These are phyloP conservation scores for Zaprionus capensis DNA, from an alignment of 1,140 invertebrate genomes.

Conservation along the genomic window DNA sequence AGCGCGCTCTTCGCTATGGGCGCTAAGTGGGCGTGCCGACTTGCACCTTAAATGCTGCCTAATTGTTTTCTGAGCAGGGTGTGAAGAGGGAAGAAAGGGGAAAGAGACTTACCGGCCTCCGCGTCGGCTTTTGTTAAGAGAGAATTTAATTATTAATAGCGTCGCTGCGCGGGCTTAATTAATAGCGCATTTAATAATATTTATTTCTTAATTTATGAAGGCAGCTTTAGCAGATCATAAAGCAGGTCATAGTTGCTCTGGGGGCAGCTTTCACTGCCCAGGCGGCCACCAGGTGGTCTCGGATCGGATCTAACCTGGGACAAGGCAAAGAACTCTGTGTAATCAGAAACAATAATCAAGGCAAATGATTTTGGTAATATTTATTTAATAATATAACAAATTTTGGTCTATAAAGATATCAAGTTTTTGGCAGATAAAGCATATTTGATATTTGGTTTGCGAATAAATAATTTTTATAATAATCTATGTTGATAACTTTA, in stretches of 20 bases:
- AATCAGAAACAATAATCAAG: neutral
- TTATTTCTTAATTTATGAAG: constrained; percentile 69
- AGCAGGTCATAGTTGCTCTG: neutral
- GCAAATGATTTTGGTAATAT: too few species aligned
- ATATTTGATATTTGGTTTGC: neutral
- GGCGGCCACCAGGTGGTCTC: constrained; percentile 27
- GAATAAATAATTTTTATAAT: neutral
- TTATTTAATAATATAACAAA: too few species aligned
- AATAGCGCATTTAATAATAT: constrained; percentile 73
- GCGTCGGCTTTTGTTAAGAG: constrained; percentile 61
- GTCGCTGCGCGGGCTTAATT: constrained; percentile 54
- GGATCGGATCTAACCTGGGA: neutral
- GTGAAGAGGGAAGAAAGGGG: neutral
- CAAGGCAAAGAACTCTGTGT: neutral
- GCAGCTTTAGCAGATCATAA: constrained; percentile 54
- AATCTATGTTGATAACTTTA: neutral
- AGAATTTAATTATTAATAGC: constrained; percentile 78
- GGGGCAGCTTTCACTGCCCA: constrained; percentile 62
- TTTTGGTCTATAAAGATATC: too few species aligned
- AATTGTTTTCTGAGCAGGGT: constrained; percentile 61
- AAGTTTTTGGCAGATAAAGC: neutral
- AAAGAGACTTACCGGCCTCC: constrained; percentile 51
- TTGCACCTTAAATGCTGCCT: constrained; percentile 75
- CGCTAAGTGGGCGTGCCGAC: constrained; percentile 53
- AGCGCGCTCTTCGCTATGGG: constrained; percentile 45